Base-by-base conservation (phyloP, 35 echinoderm and acorn worm species). In the Hemicentrotus pulcherrimus region DNA sequence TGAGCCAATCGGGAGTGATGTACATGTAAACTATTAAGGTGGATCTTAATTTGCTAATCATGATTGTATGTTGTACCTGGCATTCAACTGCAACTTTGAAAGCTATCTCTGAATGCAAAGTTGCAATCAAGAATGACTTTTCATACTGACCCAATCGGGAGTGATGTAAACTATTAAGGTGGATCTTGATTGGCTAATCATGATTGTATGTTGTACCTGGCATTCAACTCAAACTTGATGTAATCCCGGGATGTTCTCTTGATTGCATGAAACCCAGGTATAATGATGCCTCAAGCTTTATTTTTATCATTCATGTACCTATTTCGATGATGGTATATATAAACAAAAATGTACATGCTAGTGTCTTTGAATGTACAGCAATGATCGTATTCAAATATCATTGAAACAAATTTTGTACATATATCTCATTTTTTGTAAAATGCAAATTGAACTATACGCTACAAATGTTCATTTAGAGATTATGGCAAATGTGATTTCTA, bases 331-430 rank as follows among this genome's bases (percentile, higher is more conserved):
- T 78, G 65, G 65, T n/a, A 78, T 28, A 22, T 55, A 59, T 59
- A 59, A 59, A 59, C 16, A 11, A 11, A 59, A 59, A 59, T 59
- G 52, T 59, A 59, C 52, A 59, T 59, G 52, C 35, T 59, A 78
- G 65, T 78, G 65, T 78, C 65, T 78, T 71, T 78, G 22, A 78
- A 28, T 78, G 65, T 78, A 78, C 65, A 78, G 28, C 19, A 78
- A 78, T 78, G 19, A 78, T 78, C 5, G 65, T 78, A 78, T 78
- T 78, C 65, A 78, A n/a, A 78, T 78, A n/a, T 78, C 65, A 28
- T 78, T 78, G 65, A 78, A 78, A 78, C 65, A 28, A 78, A 78
- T 78, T 70, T 78, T 78, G 65, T 78, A 78, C 65, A 78, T 78
- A 78, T 28, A 22, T 78, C 65, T 78, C 65, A 78, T 78, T 78